These are phyloP conservation scores for Orchestia grillus DNA, from an alignment of 1,140 invertebrate genomes.

Conservation along the genomic window DNA sequence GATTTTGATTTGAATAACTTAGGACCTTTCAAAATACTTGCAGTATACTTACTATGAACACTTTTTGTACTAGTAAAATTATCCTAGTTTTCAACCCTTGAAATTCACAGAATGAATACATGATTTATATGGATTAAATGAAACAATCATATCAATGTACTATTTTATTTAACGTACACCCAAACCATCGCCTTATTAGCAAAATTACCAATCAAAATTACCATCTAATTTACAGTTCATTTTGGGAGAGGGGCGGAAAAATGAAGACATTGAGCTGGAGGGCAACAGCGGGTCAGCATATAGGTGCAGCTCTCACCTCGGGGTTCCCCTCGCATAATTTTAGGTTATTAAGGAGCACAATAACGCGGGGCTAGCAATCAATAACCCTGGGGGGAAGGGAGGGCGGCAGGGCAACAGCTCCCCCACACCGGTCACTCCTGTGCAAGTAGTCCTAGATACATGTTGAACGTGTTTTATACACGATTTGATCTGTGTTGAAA, in stretches of 20 bases:
- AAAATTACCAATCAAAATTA: background rate
- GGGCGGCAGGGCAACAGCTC: background rate
- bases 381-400: background rate
- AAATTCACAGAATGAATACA: too few species aligned
- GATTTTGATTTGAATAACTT: too few species aligned
- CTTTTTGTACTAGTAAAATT: too few species aligned
- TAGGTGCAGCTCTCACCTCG: background rate
- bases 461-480: too few species aligned
- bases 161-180: background rate
- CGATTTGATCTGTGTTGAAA: too few species aligned
- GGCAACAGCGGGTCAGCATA: background rate
- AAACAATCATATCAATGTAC: background rate
- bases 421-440: too few species aligned
- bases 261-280: background rate
- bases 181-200: background rate
- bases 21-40: too few species aligned
- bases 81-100: too few species aligned
- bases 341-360: constrained; percentile 36
- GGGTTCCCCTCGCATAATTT: background rate
- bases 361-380: background rate
- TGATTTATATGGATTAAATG: background rate
- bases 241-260: background rate
- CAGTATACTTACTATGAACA: too few species aligned
- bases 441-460: too few species aligned
- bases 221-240: background rate